Conservation (phyloP, 1,140 invertebrate species). For the Meloidogyne chitwoodi region DNA sequence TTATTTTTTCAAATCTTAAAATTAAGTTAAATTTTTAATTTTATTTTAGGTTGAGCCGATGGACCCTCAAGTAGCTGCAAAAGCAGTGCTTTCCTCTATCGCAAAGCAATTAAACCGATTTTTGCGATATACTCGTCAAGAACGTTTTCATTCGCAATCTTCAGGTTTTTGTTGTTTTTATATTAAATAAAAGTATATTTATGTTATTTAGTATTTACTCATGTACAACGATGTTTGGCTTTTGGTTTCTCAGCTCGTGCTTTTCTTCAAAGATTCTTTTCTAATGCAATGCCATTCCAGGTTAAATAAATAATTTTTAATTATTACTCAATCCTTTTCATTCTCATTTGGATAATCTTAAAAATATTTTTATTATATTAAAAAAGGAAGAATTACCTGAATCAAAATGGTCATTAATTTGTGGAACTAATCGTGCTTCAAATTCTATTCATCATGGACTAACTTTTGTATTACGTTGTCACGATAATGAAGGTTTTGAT, state of each 20-base stretch:
- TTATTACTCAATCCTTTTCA: too few relatives aligned
- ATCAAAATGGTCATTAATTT: conserved; percentile 48
- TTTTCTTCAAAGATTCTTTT: conserved; percentile 42
- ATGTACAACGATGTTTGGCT: conserved; percentile 37
- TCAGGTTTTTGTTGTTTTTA: not conserved
- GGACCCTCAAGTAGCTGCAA: conserved; percentile 23
- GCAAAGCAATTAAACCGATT: conserved; percentile 32
- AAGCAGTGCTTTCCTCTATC: conserved; percentile 35
- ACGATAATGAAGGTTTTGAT: conserved; percentile 31
- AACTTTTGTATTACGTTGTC: conserved; percentile 40
- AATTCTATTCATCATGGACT: conserved; percentile 34
- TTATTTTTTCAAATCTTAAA: not conserved
- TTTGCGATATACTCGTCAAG: conserved; percentile 29
- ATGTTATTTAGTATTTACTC: conserved; percentile 6
- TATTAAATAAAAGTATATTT: not conserved
- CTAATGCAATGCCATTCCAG: not conserved
- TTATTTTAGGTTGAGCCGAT: conserved; percentile 35
- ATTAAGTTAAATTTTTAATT: not conserved
- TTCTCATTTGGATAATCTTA: too few relatives aligned
- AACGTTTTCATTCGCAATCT: conserved; percentile 8
- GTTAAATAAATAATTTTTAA: too few relatives aligned
- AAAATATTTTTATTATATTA: conserved; percentile 3
- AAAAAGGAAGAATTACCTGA: conserved; percentile 25
- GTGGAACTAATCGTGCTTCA: conserved; percentile 28
- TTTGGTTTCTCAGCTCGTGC: conserved; percentile 43